These are phyloP conservation scores for Oreonectes daqikongensis DNA, from an alignment of 2,797 vertebrate genomes.

Conservation along the genomic window DNA sequence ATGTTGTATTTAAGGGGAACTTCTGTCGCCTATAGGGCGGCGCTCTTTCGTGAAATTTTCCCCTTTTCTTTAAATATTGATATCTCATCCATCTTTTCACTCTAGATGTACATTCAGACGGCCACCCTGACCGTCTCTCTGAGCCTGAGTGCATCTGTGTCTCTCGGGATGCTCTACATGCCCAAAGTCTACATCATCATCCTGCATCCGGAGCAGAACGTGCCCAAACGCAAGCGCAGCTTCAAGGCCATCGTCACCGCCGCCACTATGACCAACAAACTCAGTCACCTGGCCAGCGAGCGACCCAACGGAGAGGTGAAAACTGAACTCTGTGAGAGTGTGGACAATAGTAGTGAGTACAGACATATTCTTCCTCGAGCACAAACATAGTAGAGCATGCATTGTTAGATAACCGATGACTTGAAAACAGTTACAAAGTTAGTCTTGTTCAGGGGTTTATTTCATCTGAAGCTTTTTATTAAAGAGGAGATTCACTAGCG, in stretches of 20 bases:
- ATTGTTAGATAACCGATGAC: not conserved
- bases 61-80: not conserved
- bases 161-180: constrained; percentile 97
- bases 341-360: constrained; percentile 92
- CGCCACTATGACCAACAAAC: constrained; percentile 94
- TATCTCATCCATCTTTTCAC: constrained; percentile 8
- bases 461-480: constrained; percentile 30
- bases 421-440: constrained; percentile 1
- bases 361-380: not conserved
- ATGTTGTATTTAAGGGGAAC: not conserved
- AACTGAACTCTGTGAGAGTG: constrained; percentile 93
- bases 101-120: constrained; percentile 98
- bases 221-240: constrained; percentile 95
- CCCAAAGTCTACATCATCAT: constrained; percentile 98
- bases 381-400: no score
- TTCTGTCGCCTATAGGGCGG: not conserved
- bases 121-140: constrained; percentile 95
- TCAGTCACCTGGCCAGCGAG: constrained; percentile 91
- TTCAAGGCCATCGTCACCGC: constrained; percentile 98
- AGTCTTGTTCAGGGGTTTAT: constrained; percentile 24
- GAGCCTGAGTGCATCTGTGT: constrained; percentile 97
- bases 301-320: constrained; percentile 95
- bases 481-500: constrained; percentile 36
- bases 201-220: constrained; percentile 95
- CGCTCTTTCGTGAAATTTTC: not conserved